Conservation (phyloP, 2,113 vertebrate species). For the Thamnaconus septentrionalis region DNA sequence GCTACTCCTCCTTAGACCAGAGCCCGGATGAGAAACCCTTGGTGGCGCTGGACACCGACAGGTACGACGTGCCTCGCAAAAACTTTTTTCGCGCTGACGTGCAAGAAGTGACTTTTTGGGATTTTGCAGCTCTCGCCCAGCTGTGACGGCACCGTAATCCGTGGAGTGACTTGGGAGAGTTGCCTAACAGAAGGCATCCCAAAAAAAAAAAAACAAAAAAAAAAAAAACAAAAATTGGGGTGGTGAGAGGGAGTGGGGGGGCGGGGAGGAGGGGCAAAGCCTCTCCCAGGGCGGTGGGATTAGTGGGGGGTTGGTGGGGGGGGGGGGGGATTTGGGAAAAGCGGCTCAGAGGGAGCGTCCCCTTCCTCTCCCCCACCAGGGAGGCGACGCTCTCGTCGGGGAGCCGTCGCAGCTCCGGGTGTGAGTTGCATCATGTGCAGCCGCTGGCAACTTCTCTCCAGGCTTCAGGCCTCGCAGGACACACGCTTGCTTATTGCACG, state of each 20-base stretch:
- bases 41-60: slow-evolving; percentile 98
- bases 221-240: slow-evolving; percentile 12
- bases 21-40: slow-evolving; percentile 97
- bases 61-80: slow-evolving; percentile 70
- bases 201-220: slow-evolving; percentile 42
- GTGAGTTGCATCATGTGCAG: slow-evolving; percentile 32
- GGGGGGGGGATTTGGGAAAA: slow-evolving; percentile 58
- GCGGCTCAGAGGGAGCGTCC: slow-evolving; percentile 47
- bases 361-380: slow-evolving; percentile 14
- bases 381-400: slow-evolving; percentile 33
- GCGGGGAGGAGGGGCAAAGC: slow-evolving; percentile 51
- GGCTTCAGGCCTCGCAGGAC: slow-evolving; percentile 15
- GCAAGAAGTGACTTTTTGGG: neutral
- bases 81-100: too few relatives aligned
- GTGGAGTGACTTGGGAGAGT: slow-evolving; percentile 44
- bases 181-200: slow-evolving; percentile 47
- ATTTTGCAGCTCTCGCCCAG: slow-evolving; percentile 6
- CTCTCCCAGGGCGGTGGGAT: slow-evolving; percentile 52
- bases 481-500: slow-evolving; percentile 37
- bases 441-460: slow-evolving; percentile 16
- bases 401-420: slow-evolving; percentile 45
- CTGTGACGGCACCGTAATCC: slow-evolving; percentile 37
- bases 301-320: slow-evolving; percentile 54
- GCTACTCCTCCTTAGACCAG: slow-evolving; percentile 96
- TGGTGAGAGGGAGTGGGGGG: too few relatives aligned